Evolutionary conservation across 2,888 invertebrate genomes (phyloP), one percentile per base, ranked within the genome.

Genomic region (Maniola hyperantus): DNA sequence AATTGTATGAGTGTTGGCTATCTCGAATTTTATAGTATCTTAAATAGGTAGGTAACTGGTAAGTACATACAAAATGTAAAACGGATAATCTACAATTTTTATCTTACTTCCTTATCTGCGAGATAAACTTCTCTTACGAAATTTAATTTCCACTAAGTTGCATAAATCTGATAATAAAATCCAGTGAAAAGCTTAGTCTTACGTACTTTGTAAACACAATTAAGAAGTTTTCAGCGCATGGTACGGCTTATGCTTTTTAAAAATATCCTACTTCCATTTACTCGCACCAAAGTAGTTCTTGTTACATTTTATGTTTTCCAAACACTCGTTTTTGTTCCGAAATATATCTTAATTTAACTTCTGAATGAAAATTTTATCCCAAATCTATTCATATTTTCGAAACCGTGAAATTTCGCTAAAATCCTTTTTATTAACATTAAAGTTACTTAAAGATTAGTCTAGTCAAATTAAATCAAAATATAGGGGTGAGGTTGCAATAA

Each of bases 161-260:
- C 57, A 57, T 26, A 42, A 57, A 57, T 57, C 57, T 57, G 57
- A 57, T 57, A 42, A 42, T 57, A 57, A 57, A 57, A 57, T 57
- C 42, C 42, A 42, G 20, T 42, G 39, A 42, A 42, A 57, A 57
- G 57, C 42, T 57, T 55, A 55, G 39, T 57, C 57, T 57, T 39
- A 42, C 57, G 57, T 57, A 57, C 57, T 57, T 57, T 57, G 57
- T 57, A 42, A 57, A 57, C 57, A 57, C 57, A 57, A 42, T 57
- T 57, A 57, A 57, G 57, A 57, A 57, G 57, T 57, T 57, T 57
- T 42, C 57, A 57, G 57, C 39, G 39, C 57, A 42, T 55, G 55
- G 36, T 42, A 39, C 57, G 20, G 39, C 57, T 42, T 20, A 20
- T 13, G 57, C 20, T 26, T 57, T 42, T 11, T 42, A 57, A 48